Percentiles rank a stretch among this genome's conserved stretches.
Conservation (phyloP, 53 echinoderm and acorn worm species). For the Crossaster papposus region DNA sequence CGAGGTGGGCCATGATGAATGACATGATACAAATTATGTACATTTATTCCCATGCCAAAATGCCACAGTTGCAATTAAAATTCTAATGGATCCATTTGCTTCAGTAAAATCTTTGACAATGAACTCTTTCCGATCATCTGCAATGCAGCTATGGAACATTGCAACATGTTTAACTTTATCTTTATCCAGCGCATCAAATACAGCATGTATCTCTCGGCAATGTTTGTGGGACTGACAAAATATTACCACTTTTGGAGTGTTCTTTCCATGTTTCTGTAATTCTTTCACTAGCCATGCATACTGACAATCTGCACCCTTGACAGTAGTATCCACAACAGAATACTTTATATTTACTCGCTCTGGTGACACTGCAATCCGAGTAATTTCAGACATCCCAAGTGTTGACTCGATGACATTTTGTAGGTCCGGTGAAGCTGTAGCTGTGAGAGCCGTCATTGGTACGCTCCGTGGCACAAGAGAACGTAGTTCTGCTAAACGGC, state of each 20-base stretch:
- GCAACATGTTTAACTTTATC: background rate
- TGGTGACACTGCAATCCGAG: background rate
- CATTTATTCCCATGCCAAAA: conserved; percentile 66
- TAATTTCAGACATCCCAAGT: background rate
- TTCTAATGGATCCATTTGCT: conserved; percentile 34
- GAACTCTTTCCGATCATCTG: background rate
- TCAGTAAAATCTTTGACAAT: conserved; percentile 5
- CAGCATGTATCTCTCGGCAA: conserved; percentile 1
- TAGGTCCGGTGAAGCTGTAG: conserved; percentile 4
- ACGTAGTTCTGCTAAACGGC: conserved; percentile 24
- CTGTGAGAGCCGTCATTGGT: conserved; percentile 23
- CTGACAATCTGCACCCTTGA: background rate
- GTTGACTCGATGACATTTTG: background rate
- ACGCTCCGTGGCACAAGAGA: background rate
- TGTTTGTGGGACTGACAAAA: conserved; percentile 14
- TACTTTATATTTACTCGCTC: conserved; percentile 13
- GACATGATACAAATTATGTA: conserved; percentile 21
- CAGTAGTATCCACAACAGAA: background rate
- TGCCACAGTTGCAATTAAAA: conserved; percentile 54
- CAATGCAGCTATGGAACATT: conserved; percentile 3
- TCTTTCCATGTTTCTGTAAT: background rate
- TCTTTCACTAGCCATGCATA: background rate
- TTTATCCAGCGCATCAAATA: background rate
- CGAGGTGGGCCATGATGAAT: conserved; percentile 51
- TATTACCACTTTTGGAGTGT: background rate